These are phyloP conservation scores for Phenganax stokvisi DNA, from an alignment of 92 coral and sea anemone species.

Conservation along the genomic window DNA sequence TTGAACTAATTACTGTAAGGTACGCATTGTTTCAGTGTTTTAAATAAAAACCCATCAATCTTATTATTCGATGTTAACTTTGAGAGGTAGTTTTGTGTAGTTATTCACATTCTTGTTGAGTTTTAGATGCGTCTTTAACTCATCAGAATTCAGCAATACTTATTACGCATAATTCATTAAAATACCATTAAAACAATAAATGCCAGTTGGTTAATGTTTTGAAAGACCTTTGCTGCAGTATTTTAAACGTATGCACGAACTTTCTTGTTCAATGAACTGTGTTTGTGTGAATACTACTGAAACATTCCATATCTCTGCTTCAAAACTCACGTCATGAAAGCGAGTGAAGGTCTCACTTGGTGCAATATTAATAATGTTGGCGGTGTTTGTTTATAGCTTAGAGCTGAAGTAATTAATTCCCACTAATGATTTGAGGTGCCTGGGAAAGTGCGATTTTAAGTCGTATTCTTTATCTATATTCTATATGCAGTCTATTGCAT, in stretches of 20 bases:
- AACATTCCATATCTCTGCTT: background rate
- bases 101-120: background rate
- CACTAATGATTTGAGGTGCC: slow-evolving; percentile 10
- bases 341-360: background rate
- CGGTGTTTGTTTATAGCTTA: slow-evolving; percentile 32
- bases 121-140: background rate
- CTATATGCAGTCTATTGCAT: too few relatives aligned
- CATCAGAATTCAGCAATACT: background rate
- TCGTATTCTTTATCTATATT: too few relatives aligned
- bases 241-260: background rate
- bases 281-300: slow-evolving; percentile 1
- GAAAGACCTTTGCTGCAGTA: background rate
- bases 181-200: background rate
- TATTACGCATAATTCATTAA: background rate
- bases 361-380: slow-evolving; percentile 14
- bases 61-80: too few relatives aligned
- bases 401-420: slow-evolving; percentile 25
- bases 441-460: background rate
- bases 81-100: background rate
- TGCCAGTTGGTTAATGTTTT: background rate
- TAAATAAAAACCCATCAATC: too few relatives aligned
- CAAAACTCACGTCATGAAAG: slow-evolving; percentile 1
- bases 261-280: slow-evolving; percentile 18
- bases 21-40: too few relatives aligned
- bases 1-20: too few relatives aligned